phyloP scores from a whole-genome alignment of 1,140 invertebrate genomes.

The Arion vulgaris region DNA sequence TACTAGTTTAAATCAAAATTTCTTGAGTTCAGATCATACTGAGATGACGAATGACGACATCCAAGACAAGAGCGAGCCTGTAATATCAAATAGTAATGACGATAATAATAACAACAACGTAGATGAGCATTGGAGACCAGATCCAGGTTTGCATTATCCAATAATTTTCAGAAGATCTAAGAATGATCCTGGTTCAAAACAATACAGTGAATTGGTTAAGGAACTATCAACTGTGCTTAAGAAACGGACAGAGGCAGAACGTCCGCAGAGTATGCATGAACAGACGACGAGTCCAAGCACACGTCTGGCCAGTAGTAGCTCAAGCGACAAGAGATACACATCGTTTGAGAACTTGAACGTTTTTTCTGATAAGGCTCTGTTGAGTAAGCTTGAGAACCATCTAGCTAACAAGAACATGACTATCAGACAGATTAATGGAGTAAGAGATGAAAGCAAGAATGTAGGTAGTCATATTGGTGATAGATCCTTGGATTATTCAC shows the following conservation, averaged over 20 bases:
- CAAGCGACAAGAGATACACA: constrained; percentile 37
- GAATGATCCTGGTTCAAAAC: constrained; percentile 62
- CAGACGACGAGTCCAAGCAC: not conserved
- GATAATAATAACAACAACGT: not conserved
- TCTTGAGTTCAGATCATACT: not conserved
- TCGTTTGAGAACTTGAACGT: constrained; percentile 51
- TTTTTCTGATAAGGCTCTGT: constrained; percentile 59
- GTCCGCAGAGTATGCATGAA: constrained; percentile 40
- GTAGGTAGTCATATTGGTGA: not conserved
- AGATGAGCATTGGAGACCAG: not conserved
- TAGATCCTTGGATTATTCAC: not conserved
- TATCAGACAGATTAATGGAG: not conserved
- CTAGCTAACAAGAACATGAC: constrained; percentile 27
- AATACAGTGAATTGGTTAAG: constrained; percentile 58
- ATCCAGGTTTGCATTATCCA: constrained; percentile 37
- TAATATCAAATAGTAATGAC: not conserved
- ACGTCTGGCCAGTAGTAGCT: not conserved
- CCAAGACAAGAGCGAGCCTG: not conserved
- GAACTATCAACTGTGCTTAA: constrained; percentile 57
- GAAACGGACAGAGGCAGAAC: constrained; percentile 37
- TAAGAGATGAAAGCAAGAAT: not conserved
- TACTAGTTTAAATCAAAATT: not conserved
- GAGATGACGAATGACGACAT: not conserved
- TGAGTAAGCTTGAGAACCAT: constrained; percentile 61
- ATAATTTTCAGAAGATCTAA: constrained; percentile 63